phyloP scores from a whole-genome alignment of 1,140 invertebrate species.

The Bombus breviceps region DNA sequence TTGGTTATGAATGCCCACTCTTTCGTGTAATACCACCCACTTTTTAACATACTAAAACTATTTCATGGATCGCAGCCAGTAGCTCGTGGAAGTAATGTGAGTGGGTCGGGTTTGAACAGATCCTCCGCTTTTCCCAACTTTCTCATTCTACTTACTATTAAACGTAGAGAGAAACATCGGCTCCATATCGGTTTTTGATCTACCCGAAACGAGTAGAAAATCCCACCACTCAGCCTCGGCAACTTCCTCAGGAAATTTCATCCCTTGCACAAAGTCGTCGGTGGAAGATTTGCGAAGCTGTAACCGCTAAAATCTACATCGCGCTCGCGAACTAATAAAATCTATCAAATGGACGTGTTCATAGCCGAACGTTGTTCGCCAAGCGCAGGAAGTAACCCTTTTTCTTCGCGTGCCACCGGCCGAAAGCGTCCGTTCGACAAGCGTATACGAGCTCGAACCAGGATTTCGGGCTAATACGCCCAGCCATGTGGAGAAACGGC shows the following conservation, averaged over 20 bases:
- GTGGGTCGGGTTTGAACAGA: no score
- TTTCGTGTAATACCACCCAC: no score
- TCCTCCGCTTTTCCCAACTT: no score
- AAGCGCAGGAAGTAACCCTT: neutral
- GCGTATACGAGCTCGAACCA: conserved; percentile 2
- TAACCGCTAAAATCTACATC: neutral
- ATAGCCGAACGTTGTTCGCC: neutral
- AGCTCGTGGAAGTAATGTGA: no score
- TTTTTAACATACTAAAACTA: no score
- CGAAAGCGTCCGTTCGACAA: neutral
- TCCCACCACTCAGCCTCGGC: neutral
- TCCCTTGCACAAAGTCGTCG: neutral
- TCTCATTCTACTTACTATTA: neutral
- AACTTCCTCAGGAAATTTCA: neutral
- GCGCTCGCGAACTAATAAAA: neutral
- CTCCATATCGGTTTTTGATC: neutral
- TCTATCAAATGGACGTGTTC: neutral
- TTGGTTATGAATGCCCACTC: no score
- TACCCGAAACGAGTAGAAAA: neutral
- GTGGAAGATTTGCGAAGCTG: neutral
- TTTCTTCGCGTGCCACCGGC: neutral
- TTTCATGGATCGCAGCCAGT: no score
- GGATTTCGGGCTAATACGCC: conserved; percentile 23
- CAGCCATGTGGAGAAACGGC: conserved; percentile 58
- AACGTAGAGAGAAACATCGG: neutral